A percentile compares a stretch with the other conserved stretches of the same genome.
These are phyloP conservation scores for Pogonomyrmex californicus DNA, from an alignment of 1,140 invertebrate genomes.

Conservation along the genomic window DNA sequence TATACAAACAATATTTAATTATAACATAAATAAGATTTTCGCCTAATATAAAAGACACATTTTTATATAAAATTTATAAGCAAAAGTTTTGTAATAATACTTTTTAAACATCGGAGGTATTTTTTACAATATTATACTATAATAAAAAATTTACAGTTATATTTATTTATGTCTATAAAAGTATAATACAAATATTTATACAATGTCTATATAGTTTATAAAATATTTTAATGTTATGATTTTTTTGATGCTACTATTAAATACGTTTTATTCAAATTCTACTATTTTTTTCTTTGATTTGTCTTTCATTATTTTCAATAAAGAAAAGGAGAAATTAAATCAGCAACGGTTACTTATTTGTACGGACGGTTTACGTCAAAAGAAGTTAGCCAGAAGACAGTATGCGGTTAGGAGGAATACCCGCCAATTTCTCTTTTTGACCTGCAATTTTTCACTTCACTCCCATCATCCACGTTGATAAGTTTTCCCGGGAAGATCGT, in stretches of 20 bases:
- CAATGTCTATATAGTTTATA: background rate
- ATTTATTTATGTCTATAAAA: background rate
- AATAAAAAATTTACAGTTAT: background rate
- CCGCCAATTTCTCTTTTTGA: constrained; percentile 62
- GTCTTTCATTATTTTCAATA: background rate
- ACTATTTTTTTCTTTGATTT: background rate
- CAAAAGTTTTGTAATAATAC: background rate
- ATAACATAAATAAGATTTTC: background rate
- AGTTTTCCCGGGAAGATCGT: constrained; percentile 59
- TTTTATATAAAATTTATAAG: background rate
- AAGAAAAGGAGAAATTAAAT: constrained; percentile 29
- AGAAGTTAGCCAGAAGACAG: constrained; percentile 49
- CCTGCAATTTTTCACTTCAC: constrained; percentile 62
- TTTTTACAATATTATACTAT: background rate
- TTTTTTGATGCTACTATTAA: background rate
- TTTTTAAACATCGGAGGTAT: background rate
- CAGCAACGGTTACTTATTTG: constrained; percentile 49
- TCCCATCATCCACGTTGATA: constrained; percentile 62
- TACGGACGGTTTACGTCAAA: constrained; percentile 36
- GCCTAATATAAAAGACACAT: background rate
- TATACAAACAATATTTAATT: too few species aligned
- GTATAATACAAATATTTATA: background rate
- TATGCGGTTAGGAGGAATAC: constrained; percentile 50
- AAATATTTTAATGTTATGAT: background rate
- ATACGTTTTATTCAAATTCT: constrained; percentile 16